Percentiles rank a stretch among this genome's conserved stretches.
These are phyloP conservation scores for Myathropa florea DNA, from an alignment of 2,888 invertebrate species.

Conservation along the genomic window DNA sequence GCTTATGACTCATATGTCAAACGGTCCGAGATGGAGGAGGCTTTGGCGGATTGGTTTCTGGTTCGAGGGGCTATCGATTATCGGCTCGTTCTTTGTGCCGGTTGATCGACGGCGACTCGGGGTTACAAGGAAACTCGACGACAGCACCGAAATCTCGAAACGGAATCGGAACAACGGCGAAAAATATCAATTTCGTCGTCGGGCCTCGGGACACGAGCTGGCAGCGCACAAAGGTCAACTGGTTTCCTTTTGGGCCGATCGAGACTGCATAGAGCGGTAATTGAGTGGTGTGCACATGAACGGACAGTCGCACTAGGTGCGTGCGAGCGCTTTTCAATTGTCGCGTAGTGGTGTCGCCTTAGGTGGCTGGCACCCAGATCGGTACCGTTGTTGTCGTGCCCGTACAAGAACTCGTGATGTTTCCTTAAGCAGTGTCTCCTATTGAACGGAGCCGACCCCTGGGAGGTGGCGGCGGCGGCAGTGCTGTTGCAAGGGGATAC, in stretches of 20 bases:
- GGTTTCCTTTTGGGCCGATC: constrained; percentile 50
- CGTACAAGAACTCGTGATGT: constrained; percentile 53
- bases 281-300: constrained; percentile 26
- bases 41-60: no score
- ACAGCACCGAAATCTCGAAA: not conserved
- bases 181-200: not conserved
- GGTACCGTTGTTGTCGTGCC: constrained; percentile 20
- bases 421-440: constrained; percentile 62
- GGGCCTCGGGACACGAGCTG: not conserved
- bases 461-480: not conserved
- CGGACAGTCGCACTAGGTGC: constrained; percentile 41
- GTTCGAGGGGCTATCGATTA: no score
- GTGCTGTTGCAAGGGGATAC: not conserved
- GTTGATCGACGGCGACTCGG: not conserved
- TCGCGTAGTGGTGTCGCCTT: not conserved
- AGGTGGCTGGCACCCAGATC: constrained; percentile 5
- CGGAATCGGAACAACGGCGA: not conserved
- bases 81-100: not conserved
- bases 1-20: constrained; percentile 7
- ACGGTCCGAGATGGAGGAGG: not conserved
- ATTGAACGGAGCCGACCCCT: not conserved
- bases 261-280: constrained; percentile 16
- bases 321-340: constrained; percentile 57
- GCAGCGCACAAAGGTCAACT: constrained; percentile 52
- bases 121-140: no score